Conservation (phyloP, 2,888 invertebrate genomes). For the Laspeyria flexula region DNA sequence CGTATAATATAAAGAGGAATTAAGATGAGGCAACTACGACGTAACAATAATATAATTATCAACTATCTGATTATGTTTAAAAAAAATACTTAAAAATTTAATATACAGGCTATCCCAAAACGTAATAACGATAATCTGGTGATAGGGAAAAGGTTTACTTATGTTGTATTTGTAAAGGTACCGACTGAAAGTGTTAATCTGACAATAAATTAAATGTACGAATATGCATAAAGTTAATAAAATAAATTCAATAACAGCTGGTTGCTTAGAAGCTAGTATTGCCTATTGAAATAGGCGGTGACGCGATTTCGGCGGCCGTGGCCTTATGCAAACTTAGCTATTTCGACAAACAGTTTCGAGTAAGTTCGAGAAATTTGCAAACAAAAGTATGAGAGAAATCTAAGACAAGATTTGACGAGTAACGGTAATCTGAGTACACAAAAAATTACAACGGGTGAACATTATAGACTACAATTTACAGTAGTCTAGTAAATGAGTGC, state of each 20-base stretch:
- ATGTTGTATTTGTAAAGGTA: no score
- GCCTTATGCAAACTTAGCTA: slow-evolving; percentile 58
- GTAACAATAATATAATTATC: no score
- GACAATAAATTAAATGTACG: no score
- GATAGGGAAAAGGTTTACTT: no score
- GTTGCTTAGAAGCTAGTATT: slow-evolving; percentile 41
- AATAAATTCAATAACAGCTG: slow-evolving; percentile 22
- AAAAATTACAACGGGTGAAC: no score
- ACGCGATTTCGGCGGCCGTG: slow-evolving; percentile 53
- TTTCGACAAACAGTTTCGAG: slow-evolving; percentile 47
- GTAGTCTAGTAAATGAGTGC: no score
- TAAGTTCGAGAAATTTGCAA: slow-evolving; percentile 48
- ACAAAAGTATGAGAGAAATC: slow-evolving; percentile 43
- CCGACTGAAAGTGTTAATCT: no score
- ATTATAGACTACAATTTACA: no score
- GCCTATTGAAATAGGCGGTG: slow-evolving; percentile 47
- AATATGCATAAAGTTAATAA: not conserved
- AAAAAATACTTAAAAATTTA: no score
- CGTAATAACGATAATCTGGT: no score
- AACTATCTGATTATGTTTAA: no score
- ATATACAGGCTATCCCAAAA: no score
- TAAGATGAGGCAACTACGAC: not conserved
- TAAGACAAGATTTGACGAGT: slow-evolving; percentile 6
- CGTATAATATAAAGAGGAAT: not conserved
- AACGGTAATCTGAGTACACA: not conserved